Base-by-base conservation (phyloP, 2,113 vertebrate species). In the Tragelaphus imberbis region DNA sequence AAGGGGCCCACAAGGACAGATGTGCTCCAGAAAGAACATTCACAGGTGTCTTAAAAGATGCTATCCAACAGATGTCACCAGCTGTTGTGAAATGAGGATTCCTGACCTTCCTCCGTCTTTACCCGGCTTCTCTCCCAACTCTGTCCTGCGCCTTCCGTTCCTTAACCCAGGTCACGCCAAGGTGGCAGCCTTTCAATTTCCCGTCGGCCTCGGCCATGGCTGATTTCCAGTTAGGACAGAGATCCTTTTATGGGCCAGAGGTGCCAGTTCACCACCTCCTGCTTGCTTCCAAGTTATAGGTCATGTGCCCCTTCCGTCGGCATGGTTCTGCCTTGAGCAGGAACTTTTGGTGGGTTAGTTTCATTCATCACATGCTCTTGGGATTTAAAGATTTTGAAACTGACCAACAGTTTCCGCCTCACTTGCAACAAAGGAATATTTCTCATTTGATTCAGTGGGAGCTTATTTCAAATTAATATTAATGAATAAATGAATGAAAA, bases 401-500 rank as follows among this genome's bases (percentile, higher is more conserved):
- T 63, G n/a, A 88, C n/a, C 36, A 8, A 10, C 13, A 6, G 56
- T 75, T 85, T 91, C 65, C 44, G 79, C 58, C 51, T 84, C 81
- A 33, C 44, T 84, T 77, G 82, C 56, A 84, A 11, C 58, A 40
- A 84, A 79, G 33, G 53, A 65, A 21, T 47, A 89, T 59, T 86
- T 93, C 36, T 33, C 44, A 81, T 40, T 58, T 23, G 36, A 90
- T 13, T 53, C 79, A 14, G 0, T 68, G n/a, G 53, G 33, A 71
- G 40, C 40, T 95, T 55, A 19, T 88, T 93, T 71, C 47, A 79
- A 91, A 88, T 75, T 71, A 58, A 27, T 49, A 10, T 84, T 61
- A 71, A 84, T 84, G 49, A 40, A 28, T 79, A 86, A 79, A 84
- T 87, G 90, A 79, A 84, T 84, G 47, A 49, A 9, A 81, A 81